Percentiles rank a stretch among this genome's conserved stretches.
Conservation (phyloP, 2,797 vertebrate genomes). For the Helicolenus hilgendorfi region DNA sequence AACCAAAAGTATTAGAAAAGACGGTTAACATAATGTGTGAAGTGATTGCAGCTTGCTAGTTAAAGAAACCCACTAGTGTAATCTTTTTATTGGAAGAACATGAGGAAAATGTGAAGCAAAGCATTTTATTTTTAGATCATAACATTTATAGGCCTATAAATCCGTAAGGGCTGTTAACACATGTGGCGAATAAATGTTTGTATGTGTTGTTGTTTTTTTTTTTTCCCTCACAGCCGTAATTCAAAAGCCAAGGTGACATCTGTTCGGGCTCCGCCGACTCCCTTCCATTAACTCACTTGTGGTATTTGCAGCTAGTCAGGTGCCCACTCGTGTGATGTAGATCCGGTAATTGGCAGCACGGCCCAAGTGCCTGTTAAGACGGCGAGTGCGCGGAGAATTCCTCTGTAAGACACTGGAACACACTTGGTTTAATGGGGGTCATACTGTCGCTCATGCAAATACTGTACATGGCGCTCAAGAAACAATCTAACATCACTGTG, state of each 20-base stretch:
- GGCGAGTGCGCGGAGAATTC: not conserved
- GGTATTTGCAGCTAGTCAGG: conserved; percentile 56
- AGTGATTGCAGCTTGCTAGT: not conserved
- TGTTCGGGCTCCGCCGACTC: conserved; percentile 15
- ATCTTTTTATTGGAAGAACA: not conserved
- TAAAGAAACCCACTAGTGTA: not conserved
- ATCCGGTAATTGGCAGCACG: conserved; percentile 44
- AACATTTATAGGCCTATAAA: conserved; percentile 14
- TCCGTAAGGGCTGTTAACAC: not conserved
- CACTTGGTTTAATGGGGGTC: conserved; percentile 31
- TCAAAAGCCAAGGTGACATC: conserved; percentile 35
- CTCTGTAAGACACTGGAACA: conserved; percentile 21
- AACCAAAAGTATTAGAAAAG: conserved; percentile 24
- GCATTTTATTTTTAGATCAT: not conserved
- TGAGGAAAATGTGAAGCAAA: not conserved
- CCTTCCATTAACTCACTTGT: conserved; percentile 36
- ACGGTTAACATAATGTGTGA: conserved; percentile 1
- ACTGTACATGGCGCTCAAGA: not conserved
- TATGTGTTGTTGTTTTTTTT: not conserved
- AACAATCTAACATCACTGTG: not conserved
- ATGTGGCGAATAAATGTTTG: conserved; percentile 1
- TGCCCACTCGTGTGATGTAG: conserved; percentile 51
- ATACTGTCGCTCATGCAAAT: conserved; percentile 2
- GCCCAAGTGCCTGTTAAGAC: conserved; percentile 44
- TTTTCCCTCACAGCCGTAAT: not conserved